These are phyloP conservation scores for Drosophila robusta DNA, from an alignment of 2,888 invertebrate genomes.

Conservation along the genomic window DNA sequence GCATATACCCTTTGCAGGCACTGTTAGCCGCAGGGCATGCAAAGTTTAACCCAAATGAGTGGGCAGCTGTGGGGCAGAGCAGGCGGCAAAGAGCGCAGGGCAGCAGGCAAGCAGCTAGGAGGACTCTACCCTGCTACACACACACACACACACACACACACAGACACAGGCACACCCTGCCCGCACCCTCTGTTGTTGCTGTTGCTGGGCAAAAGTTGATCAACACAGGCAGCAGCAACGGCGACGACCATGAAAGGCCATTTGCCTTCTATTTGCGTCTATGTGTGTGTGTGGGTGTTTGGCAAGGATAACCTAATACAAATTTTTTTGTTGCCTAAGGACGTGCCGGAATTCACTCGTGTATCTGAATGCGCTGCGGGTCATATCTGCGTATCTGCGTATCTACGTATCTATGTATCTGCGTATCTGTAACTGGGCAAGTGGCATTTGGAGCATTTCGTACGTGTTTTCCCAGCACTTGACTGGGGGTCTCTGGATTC, in stretches of 20 bases:
- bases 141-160: too few relatives aligned
- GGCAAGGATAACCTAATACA: conserved; percentile 76
- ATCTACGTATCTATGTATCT: conserved; percentile 28
- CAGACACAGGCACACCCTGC: neutral
- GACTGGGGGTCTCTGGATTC: neutral
- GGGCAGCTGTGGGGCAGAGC: conserved; percentile 35
- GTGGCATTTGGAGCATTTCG: conserved; percentile 47
- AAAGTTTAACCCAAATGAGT: conserved; percentile 65
- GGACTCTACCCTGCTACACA: conserved; percentile 1
- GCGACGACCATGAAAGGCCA: conserved; percentile 82
- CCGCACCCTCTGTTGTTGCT: conserved; percentile 20
- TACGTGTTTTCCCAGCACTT: conserved; percentile 41
- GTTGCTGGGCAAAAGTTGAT: conserved; percentile 55
- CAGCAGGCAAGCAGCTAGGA: conserved; percentile 31
- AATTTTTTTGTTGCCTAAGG: conserved; percentile 69
- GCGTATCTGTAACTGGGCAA: conserved; percentile 29
- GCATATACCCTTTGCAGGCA: conserved; percentile 13
- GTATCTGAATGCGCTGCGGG: conserved; percentile 45
- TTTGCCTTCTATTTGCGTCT: conserved; percentile 64
- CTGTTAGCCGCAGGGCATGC: conserved; percentile 34
- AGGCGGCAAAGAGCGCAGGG: neutral
- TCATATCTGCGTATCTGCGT: conserved; percentile 26
- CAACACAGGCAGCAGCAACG: conserved; percentile 51
- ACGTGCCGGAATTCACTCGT: conserved; percentile 66
- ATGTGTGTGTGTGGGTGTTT: conserved; percentile 26